phyloP scores from a whole-genome alignment of 2,797 vertebrate species.

The Labeo calbasu region DNA sequence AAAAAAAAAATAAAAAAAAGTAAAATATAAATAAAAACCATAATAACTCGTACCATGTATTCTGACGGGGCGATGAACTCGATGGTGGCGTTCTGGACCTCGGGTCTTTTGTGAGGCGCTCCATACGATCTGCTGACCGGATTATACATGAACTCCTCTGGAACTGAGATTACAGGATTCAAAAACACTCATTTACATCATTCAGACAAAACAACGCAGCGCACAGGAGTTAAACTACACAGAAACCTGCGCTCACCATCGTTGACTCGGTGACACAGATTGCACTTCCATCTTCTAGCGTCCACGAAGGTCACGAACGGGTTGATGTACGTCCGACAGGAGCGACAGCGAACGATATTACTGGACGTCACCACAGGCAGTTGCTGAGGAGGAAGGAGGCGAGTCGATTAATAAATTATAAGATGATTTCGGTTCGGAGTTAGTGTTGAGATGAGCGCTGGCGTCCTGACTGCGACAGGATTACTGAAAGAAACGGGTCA shows the following conservation, averaged over 20 bases:
- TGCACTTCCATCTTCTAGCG: slow-evolving; percentile 96
- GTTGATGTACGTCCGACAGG: slow-evolving; percentile 96
- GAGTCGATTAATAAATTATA: too few relatives aligned
- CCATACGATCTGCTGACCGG: slow-evolving; percentile 94
- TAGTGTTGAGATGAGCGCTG: too few relatives aligned
- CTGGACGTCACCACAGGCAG: slow-evolving; percentile 96
- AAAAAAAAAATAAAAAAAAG: too few relatives aligned
- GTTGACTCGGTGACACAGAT: slow-evolving; percentile 93
- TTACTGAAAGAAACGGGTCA: background rate
- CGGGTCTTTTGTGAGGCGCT: slow-evolving; percentile 93
- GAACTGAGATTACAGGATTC: slow-evolving; percentile 76
- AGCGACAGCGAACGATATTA: slow-evolving; percentile 94
- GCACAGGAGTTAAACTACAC: too few relatives aligned
- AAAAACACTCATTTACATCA: background rate
- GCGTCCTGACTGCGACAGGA: background rate
- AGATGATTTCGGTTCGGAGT: too few relatives aligned
- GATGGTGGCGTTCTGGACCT: slow-evolving; percentile 95
- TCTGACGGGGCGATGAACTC: slow-evolving; percentile 98
- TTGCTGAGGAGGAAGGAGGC: slow-evolving; percentile 78
- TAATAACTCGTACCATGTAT: slow-evolving; percentile 85
- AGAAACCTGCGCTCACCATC: slow-evolving; percentile 81
- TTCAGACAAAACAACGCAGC: background rate
- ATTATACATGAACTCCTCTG: slow-evolving; percentile 98
- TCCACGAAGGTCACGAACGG: slow-evolving; percentile 95
- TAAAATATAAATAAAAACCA: background rate